phyloP scores from a whole-genome alignment of 2,888 invertebrate genomes.

The Lagria hirta region DNA sequence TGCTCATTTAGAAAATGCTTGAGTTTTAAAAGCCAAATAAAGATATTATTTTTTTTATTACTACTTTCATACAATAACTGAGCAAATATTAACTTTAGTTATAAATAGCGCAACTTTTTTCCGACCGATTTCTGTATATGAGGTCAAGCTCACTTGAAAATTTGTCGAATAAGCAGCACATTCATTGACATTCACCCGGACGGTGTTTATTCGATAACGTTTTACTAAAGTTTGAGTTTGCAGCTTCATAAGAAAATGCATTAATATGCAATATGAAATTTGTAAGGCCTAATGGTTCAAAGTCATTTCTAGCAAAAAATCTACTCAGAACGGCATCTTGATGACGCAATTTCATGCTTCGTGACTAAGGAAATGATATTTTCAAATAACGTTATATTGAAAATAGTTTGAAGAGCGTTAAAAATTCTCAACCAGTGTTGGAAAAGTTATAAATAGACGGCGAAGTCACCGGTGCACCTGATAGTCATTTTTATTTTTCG shows the following conservation, averaged over 20 bases:
- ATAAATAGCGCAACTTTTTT: too few relatives aligned
- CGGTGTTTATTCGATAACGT: neutral
- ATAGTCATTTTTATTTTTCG: conserved; percentile 7
- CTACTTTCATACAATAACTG: too few relatives aligned
- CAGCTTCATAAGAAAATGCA: conserved; percentile 1
- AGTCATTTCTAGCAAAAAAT: conserved; percentile 6
- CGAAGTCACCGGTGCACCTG: neutral
- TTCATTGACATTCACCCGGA: too few relatives aligned
- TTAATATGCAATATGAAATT: conserved; percentile 4
- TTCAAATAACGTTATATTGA: conserved; percentile 18
- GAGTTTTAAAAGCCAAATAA: too few relatives aligned
- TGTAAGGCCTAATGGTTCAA: conserved; percentile 5
- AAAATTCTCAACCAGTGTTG: conserved; percentile 11
- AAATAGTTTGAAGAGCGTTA: conserved; percentile 18
- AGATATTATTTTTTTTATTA: too few relatives aligned
- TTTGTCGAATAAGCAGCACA: too few relatives aligned
- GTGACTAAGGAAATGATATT: conserved; percentile 24
- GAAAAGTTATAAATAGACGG: conserved; percentile 9
- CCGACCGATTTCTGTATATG: too few relatives aligned
- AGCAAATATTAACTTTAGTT: too few relatives aligned
- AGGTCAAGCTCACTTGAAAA: too few relatives aligned
- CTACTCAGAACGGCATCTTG: conserved; percentile 14
- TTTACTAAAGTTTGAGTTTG: neutral
- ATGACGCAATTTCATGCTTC: conserved; percentile 25
- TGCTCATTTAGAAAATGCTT: too few relatives aligned